These are phyloP conservation scores for Temnothorax ravouxi DNA, from an alignment of 2,888 invertebrate genomes.

Conservation along the genomic window DNA sequence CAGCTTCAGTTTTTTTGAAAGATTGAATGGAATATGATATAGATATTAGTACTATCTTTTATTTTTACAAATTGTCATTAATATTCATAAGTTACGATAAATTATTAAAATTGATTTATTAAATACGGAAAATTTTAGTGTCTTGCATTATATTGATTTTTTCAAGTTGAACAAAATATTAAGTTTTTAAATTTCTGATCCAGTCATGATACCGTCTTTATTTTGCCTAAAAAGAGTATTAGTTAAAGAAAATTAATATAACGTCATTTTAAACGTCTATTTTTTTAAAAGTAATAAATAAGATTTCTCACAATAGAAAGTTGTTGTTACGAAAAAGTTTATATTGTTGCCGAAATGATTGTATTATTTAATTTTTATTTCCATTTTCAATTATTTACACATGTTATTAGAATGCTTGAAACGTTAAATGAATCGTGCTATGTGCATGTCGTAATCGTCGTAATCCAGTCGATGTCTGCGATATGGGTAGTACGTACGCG, in stretches of 20 bases:
- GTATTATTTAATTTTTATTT: not conserved
- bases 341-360: not conserved
- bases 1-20: not conserved
- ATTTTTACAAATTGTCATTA: not conserved
- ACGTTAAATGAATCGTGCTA: constrained; percentile 9
- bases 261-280: not conserved
- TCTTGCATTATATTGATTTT: not conserved
- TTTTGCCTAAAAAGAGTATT: not conserved
- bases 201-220: not conserved
- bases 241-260: not conserved
- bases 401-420: constrained; percentile 11
- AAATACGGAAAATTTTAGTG: not conserved
- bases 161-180: not conserved
- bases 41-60: not conserved
- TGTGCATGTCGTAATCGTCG: not conserved
- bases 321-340: not conserved
- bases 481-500: constrained; percentile 68
- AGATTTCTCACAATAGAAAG: not conserved
- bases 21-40: not conserved
- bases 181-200: not conserved
- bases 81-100: not conserved
- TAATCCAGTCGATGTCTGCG: constrained; percentile 63
- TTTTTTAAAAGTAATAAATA: not conserved
- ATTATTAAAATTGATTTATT: not conserved
- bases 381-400: not conserved